A percentile compares a stretch with the other conserved stretches of the same genome.
phyloP scores from a whole-genome alignment of 2,888 invertebrate species.

The Galerucella calmariensis region DNA sequence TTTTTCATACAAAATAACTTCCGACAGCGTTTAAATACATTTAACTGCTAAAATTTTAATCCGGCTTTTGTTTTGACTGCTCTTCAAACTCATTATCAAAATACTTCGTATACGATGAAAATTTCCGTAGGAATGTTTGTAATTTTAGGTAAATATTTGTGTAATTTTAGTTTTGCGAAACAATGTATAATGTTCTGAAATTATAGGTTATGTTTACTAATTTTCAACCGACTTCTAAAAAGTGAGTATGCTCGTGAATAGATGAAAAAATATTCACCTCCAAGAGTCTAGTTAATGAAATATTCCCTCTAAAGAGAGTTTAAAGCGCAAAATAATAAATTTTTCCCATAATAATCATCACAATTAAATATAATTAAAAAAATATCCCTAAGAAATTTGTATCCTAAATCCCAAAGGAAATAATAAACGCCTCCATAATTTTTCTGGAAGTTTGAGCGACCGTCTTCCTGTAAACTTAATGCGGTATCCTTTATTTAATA shows the following conservation, averaged over 20 bases:
- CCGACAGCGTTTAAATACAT: not conserved
- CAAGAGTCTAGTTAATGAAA: too few species aligned
- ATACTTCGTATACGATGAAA: not conserved
- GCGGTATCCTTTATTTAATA: slow-evolving; percentile 32
- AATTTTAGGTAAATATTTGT: not conserved
- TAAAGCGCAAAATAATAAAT: too few species aligned
- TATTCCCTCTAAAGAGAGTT: too few species aligned
- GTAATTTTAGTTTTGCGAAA: not conserved
- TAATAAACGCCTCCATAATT: slow-evolving; percentile 18
- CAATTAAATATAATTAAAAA: not conserved
- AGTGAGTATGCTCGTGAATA: too few species aligned
- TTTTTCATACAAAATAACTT: not conserved
- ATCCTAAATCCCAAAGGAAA: not conserved
- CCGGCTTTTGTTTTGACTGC: not conserved
- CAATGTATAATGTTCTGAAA: not conserved
- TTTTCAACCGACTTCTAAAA: too few species aligned
- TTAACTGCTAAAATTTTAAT: not conserved
- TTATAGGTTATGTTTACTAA: too few species aligned
- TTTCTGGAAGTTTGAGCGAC: slow-evolving; percentile 13
- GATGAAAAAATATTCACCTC: too few species aligned
- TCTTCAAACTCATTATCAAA: not conserved
- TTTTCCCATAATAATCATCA: not conserved
- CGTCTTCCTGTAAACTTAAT: slow-evolving; percentile 18
- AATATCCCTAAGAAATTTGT: not conserved
- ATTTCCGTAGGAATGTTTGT: not conserved